These are phyloP conservation scores for mouse (Mus musculus) DNA, from an alignment of 2,113 vertebrate species.

Conservation along the genomic window DNA sequence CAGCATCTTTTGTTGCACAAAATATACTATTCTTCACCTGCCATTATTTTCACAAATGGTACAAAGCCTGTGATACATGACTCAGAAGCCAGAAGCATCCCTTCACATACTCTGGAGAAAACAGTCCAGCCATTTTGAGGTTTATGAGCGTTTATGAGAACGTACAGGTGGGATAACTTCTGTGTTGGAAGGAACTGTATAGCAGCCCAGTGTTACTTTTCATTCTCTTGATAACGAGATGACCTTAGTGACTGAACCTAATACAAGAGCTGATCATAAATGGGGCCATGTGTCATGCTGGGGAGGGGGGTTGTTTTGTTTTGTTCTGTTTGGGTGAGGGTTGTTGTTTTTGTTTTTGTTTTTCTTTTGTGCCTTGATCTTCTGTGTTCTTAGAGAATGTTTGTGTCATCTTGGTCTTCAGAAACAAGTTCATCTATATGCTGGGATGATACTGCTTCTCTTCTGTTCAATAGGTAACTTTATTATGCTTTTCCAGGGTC, in stretches of 20 bases:
- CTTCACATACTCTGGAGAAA: constrained; percentile 85
- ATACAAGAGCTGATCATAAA: constrained; percentile 84
- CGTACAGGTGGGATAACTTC: constrained; percentile 85
- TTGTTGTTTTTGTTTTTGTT: too few relatives aligned
- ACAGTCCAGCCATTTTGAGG: constrained; percentile 85
- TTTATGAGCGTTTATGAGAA: constrained; percentile 83
- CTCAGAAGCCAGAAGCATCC: constrained; percentile 85
- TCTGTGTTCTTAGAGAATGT: constrained; percentile 80
- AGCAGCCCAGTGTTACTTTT: constrained; percentile 83
- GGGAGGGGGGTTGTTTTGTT: not conserved
- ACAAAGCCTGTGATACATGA: constrained; percentile 82
- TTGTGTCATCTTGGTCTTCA: constrained; percentile 81
- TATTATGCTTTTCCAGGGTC: constrained; percentile 82
- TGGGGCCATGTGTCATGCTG: constrained; percentile 76
- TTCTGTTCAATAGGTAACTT: constrained; percentile 83
- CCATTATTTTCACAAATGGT: constrained; percentile 84
- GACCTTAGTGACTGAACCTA: constrained; percentile 77
- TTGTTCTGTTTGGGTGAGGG: too few relatives aligned
- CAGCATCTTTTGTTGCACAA: constrained; percentile 80
- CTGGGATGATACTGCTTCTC: constrained; percentile 81
- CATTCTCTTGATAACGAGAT: constrained; percentile 79
- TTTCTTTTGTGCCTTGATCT: constrained; percentile 78
- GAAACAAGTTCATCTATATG: constrained; percentile 77
- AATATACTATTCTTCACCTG: constrained; percentile 85
- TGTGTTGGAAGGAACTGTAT: constrained; percentile 83